phyloP scores from a whole-genome alignment of 2,888 invertebrate species.

The Furcula furcula region DNA sequence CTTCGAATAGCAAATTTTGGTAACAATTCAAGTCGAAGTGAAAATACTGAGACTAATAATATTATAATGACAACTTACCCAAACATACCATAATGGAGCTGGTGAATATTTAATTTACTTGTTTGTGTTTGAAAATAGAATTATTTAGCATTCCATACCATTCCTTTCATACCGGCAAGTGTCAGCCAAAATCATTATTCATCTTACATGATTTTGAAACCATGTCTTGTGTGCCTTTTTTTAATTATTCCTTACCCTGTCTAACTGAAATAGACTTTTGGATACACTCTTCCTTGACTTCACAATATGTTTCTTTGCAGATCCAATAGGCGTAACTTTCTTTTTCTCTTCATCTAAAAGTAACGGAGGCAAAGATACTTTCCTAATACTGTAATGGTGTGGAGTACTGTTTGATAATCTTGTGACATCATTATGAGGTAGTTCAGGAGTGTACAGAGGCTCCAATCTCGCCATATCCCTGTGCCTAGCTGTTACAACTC shows the following conservation, averaged over 20 bases:
- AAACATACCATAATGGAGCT: no score
- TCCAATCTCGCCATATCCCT: slow-evolving; percentile 60
- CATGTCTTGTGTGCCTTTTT: no score
- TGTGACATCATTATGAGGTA: slow-evolving; percentile 43
- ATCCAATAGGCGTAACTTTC: slow-evolving; percentile 44
- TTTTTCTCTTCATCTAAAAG: slow-evolving; percentile 67
- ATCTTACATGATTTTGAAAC: no score
- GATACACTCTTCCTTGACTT: slow-evolving; percentile 39
- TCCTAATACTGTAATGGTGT: slow-evolving; percentile 55
- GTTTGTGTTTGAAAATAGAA: no score
- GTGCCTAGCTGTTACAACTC: slow-evolving; percentile 65
- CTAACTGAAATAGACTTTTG: slow-evolving; percentile 43
- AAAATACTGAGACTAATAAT: no score
- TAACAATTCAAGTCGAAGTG: no score
- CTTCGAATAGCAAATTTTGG: no score
- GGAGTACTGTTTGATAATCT: slow-evolving; percentile 40
- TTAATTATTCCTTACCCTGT: slow-evolving; percentile 41
- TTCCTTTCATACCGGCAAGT: no score
- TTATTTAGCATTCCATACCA: no score
- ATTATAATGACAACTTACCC: no score
- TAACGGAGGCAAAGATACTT: slow-evolving; percentile 72
- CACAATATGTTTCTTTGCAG: slow-evolving; percentile 54
- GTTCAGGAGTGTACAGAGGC: slow-evolving; percentile 61
- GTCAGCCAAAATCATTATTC: no score
- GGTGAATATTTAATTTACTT: no score